A percentile compares a stretch with the other conserved stretches of the same genome.
These are phyloP conservation scores for Puntigrus tetrazona DNA, from an alignment of 2,113 vertebrate species.

Conservation along the genomic window DNA sequence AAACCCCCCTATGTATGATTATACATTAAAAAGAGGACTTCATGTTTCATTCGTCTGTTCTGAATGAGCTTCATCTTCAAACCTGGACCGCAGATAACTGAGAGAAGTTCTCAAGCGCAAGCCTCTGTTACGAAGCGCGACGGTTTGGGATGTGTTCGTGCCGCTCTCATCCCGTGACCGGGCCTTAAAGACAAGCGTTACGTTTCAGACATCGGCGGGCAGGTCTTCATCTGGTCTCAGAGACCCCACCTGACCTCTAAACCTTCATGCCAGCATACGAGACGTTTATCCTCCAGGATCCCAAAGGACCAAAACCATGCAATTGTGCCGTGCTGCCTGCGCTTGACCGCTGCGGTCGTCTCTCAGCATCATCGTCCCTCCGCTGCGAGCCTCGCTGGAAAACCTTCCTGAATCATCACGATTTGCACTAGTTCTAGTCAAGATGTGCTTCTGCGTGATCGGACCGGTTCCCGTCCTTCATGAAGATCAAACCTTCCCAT, in stretches of 20 bases:
- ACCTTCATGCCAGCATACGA: conserved; percentile 43
- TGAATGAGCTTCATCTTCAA: not conserved
- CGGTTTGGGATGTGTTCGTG: not conserved
- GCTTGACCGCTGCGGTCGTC: conserved; percentile 5
- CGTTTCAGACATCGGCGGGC: no score
- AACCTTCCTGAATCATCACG: conserved; percentile 30
- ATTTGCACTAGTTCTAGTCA: conserved; percentile 51
- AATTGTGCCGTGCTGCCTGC: conserved; percentile 55
- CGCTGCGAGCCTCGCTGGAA: no score
- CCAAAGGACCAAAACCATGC: conserved; percentile 58
- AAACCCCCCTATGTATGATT: no score
- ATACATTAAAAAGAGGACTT: no score
- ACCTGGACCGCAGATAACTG: no score
- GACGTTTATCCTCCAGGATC: conserved; percentile 55
- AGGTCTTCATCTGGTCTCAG: conserved; percentile 52
- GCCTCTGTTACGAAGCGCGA: not conserved
- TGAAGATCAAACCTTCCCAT: no score
- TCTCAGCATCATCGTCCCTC: no score
- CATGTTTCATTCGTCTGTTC: not conserved
- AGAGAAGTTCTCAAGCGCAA: not conserved
- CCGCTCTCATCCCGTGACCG: not conserved
- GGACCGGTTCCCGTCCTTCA: not conserved
- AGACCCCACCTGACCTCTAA: conserved; percentile 55
- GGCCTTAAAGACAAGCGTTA: conserved; percentile 14
- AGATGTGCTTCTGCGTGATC: conserved; percentile 26